Base-by-base conservation (phyloP, 2,113 vertebrate species). In the Bos javanicus region DNA sequence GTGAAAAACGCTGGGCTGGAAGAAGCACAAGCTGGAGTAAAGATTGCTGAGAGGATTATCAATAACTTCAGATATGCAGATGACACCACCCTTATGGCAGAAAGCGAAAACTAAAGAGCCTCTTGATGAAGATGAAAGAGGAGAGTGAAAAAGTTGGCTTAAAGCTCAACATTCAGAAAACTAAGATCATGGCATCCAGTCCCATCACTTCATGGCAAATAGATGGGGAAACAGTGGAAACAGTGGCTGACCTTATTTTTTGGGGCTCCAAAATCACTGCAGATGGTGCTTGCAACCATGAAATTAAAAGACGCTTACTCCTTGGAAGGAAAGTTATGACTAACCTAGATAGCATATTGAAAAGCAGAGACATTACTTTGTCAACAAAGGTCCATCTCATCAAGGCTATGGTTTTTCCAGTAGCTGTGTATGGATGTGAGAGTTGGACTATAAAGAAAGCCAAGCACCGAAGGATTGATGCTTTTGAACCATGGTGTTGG, bases 381-480 rank as follows among this genome's bases (percentile, higher is more conserved):
- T 1, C n/a, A 36, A 36, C n/a, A 71, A 71, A 36, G n/a, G 64
- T 71, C 64, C 0, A 0, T 36, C 19, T 71, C 2, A 9, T 71
- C 64, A 71, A 71, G 17, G n/a, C 64, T 36, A 71, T 71, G n/a
- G n/a, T 71, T 71, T 71, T 36, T 0, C 64, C n/a, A 36, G n/a
- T 11, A 11, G 64, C 36, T 19, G 2, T 6, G 19, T 36, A 36
- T 36, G 4, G 64, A 36, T 36, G n/a, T 71, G 17, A 71, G 64
- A 71, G 64, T 71, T 71, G 64, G n/a, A 71, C 64, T 36, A 36
- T 36, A 10, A 71, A 71, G 64, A 36, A 71, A 71, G n/a, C 64
- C 12, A n/a, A 71, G 64, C 19, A 3, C n/a, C 0, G 0, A 71
- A 71, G n/a, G 5, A 71, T 0, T 36, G n/a, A 71, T 36, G n/a